Evolutionary conservation across 2,113 vertebrate species (phyloP).

Genomic region (Ceyx cyanopectus): DNA sequence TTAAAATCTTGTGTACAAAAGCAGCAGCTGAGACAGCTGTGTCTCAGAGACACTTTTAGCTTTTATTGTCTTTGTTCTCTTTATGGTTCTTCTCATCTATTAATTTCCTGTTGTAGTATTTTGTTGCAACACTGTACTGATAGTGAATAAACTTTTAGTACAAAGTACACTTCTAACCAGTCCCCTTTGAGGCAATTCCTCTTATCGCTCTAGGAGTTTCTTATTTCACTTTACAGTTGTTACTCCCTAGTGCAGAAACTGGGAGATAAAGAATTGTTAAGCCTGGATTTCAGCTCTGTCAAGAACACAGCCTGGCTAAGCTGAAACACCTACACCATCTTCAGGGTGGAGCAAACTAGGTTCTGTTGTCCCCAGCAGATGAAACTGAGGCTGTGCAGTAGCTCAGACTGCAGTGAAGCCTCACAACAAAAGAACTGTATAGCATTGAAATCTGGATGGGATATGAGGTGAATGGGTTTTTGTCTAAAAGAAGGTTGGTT

Average conservation of each 20-base stretch:
- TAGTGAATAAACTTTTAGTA: background rate
- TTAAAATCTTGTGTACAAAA: background rate
- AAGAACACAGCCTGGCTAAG: background rate
- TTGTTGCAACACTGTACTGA: accelerated
- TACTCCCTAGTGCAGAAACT: background rate
- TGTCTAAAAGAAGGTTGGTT: background rate
- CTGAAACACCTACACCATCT: background rate
- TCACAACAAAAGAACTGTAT: background rate
- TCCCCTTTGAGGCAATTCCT: background rate
- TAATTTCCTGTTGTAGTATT: background rate
- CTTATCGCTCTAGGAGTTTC: background rate
- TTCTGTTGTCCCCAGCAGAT: background rate
- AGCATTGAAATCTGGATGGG: background rate
- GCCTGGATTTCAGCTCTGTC: background rate
- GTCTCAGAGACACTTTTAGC: background rate
- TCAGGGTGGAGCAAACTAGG: background rate
- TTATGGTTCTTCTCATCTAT: background rate
- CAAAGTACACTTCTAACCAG: background rate
- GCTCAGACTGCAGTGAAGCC: background rate
- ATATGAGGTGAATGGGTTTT: background rate
- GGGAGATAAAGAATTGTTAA: background rate
- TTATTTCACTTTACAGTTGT: background rate
- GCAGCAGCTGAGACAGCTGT: background rate
- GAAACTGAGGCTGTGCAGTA: background rate
- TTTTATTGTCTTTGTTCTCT: background rate